Percentiles rank a stretch among this genome's conserved stretches.
phyloP scores from a whole-genome alignment of 2,797 vertebrate species.

The Heliangelus exortis region DNA sequence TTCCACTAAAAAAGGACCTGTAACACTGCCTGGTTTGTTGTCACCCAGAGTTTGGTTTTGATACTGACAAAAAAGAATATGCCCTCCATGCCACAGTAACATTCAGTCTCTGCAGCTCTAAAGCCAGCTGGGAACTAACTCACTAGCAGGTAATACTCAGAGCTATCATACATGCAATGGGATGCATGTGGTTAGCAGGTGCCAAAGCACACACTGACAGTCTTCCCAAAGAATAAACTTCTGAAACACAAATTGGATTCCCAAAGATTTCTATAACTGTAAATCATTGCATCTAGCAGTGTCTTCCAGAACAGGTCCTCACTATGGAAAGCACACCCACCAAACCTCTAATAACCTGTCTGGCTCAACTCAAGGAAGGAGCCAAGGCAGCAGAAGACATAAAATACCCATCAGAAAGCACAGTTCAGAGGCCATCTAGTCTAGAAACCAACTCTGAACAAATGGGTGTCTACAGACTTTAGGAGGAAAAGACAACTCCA shows the following conservation, averaged over 20 bases:
- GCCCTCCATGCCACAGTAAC: background rate
- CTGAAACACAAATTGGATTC: background rate
- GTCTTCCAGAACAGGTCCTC: background rate
- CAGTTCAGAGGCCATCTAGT: background rate
- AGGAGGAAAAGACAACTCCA: background rate
- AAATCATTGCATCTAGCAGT: background rate
- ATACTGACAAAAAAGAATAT: background rate
- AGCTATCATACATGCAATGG: background rate
- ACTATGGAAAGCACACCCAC: background rate
- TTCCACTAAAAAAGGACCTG: background rate
- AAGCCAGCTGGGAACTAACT: background rate
- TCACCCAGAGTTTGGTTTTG: background rate
- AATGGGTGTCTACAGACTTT: background rate
- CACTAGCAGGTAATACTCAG: background rate
- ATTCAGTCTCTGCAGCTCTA: background rate
- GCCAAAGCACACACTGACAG: background rate
- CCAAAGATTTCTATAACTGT: background rate
- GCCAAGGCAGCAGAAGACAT: background rate
- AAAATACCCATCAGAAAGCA: background rate
- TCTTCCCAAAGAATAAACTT: background rate
- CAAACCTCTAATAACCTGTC: background rate
- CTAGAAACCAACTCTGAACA: background rate
- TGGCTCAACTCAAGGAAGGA: background rate
- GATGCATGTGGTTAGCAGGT: background rate
- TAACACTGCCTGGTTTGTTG: background rate